Conservation (phyloP, 2,113 vertebrate species). For the Myotis brandtii region DNA sequence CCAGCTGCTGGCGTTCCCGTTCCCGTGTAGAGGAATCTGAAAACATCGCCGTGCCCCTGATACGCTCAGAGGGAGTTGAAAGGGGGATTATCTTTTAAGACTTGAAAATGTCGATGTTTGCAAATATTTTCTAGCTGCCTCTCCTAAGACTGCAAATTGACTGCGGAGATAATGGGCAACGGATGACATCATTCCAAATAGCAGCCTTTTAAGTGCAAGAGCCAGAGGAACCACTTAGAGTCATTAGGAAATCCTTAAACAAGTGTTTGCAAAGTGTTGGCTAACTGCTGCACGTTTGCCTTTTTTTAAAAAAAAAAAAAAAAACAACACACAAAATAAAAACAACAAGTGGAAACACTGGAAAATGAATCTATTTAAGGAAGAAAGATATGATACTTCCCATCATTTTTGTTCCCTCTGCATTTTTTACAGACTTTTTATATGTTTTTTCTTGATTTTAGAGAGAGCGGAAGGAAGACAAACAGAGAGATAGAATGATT, state of each 20-base stretch:
- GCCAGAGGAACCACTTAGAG: constrained; percentile 97
- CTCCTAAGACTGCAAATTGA: constrained; percentile 85
- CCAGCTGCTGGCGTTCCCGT: constrained; percentile 69
- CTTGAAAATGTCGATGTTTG: constrained; percentile 82
- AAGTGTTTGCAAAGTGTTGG: constrained; percentile 96
- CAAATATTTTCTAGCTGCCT: constrained; percentile 81
- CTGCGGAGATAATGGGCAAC: constrained; percentile 85
- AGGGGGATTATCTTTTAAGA: constrained; percentile 80
- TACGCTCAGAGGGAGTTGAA: constrained; percentile 73
- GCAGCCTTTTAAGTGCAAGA: constrained; percentile 95
- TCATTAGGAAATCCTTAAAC: constrained; percentile 99
- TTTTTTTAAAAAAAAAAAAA: constrained; percentile 23
- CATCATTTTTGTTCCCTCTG: not conserved
- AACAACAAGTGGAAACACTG: not conserved
- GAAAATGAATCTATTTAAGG: not conserved
- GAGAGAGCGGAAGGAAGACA: no score
- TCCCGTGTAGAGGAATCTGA: constrained; percentile 62
- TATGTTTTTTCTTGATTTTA: no score
- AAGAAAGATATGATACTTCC: not conserved
- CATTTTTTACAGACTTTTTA: not conserved
- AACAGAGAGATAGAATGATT: no score
- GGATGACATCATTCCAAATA: constrained; percentile 93
- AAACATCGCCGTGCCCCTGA: constrained; percentile 58
- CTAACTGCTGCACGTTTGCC: constrained; percentile 94
- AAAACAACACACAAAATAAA: not conserved